Base-by-base conservation (phyloP, 2,888 invertebrate genomes). In the Erebia epiphron region DNA sequence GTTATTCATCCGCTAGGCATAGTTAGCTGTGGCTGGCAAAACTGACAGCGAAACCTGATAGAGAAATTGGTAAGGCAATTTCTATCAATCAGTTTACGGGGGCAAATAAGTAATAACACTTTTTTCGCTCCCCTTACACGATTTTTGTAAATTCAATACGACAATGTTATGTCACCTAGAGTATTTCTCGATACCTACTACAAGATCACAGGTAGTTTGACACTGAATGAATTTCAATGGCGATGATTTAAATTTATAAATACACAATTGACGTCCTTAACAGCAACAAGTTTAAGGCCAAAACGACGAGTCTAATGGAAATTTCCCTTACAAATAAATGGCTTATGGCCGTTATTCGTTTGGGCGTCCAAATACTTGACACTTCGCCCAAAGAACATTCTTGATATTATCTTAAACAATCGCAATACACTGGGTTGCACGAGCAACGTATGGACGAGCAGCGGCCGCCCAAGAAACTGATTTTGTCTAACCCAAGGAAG, bases 201-300 rank as follows among this genome's bases (percentile, higher is more conserved):
- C 50, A 14, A 46, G 67, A 50, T 58, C 35, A 18, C 66, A 49
- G 58, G 50, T 49, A 50, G 58, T 58, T 46, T 67, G 46, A 46
- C 11, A 46, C 13, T 46, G 49, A 67, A 50, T 58, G 58, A 58
- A 67, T 67, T 67, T 67, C 56, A 67, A 67, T 67, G 67, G 26
- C 58, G 35, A 58, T 60, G 7, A 58, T 58, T 67, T 50, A 50
- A 67, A 67, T 67, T 58, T 58, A 58, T 35, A 58, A 67, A 35
- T 35, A 35, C 60, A 50, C 46, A 49, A 49, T 67, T 67, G 67
- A 58, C 49, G 49, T 67, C 58, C 67, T 16, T 58, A 49, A 67
- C 57, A 58, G 58, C 16, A 67, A n/a, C 58, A 67, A 67, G 67
- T 58, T 60, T 43, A 67, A 67, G 58, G 67, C 35, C 58, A 67